Evolutionary conservation across 2,113 vertebrate genomes (phyloP), one percentile per base, ranked within the genome.

Genomic region (Prinia subflava): DNA sequence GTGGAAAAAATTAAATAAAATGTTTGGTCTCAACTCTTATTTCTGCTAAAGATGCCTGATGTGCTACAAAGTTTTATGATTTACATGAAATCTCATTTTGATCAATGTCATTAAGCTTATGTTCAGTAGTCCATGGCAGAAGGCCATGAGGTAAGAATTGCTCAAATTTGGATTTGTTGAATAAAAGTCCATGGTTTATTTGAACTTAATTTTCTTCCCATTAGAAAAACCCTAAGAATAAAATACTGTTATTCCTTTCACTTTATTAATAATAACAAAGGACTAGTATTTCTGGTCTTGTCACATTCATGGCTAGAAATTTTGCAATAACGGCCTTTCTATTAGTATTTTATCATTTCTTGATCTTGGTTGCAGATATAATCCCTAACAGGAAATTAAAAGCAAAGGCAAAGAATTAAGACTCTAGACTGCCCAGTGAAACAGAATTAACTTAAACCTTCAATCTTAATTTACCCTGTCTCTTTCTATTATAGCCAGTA

Each of bases 381-480:
- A 77, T 30, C 20, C 8, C 27, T 73, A 83, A 69, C 68, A 93
- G 86, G 76, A 94, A 80, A 93, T 92, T 74, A 90, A 97, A 94
- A 90, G 3, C n/a, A 85, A 87, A 65, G n/a, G 9, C 5, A 44
- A 90, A 90, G 23, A 77, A 65, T 56, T 37, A 52, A 42, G 25
- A 77, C 20, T 73, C 22, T 25, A 62, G 18, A 50, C 57, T 80
- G 12, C 31, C 20, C 13, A 33, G 13, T 50, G 55, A 69, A 27
- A 80, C 59, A 69, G 28, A 90, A 92, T 65, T 41, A 65, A 68
- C 15, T 47, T 63, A 63, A 89, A 46, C 17, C 15, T 7, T 93
- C 49, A 73, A 2, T 57, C 49, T 76, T 80, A 41, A 42, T 80
- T 92, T 83, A 59, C 2, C 8, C 13, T 37, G 3, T 76, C 41